Conservation (phyloP, 2,797 vertebrate genomes). For the Neosilurus hyrtlii region DNA sequence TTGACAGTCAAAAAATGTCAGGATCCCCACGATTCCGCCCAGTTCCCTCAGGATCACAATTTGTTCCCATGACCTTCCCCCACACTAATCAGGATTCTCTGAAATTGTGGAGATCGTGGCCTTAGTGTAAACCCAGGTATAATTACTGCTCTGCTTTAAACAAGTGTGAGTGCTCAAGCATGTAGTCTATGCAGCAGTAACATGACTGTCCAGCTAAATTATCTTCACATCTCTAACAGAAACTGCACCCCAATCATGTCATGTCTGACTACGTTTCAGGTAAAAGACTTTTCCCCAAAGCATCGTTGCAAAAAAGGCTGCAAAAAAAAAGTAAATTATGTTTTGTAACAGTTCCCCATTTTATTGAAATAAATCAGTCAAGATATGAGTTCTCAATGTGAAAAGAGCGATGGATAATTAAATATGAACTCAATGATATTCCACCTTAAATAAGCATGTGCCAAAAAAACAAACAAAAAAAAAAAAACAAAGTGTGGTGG, state of each 20-base stretch:
- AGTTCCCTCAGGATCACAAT: too few species aligned
- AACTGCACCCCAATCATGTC: background rate
- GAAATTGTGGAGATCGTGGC: too few species aligned
- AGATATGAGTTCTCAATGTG: constrained; percentile 88
- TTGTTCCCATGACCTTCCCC: too few species aligned
- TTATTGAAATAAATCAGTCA: constrained; percentile 98
- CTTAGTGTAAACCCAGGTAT: too few species aligned
- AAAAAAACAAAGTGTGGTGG: constrained; percentile 76
- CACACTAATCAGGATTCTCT: too few species aligned
- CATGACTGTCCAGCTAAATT: background rate
- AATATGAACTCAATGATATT: constrained; percentile 80
- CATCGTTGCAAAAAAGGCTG: background rate
- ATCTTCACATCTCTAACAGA: background rate
- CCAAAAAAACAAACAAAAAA: constrained; percentile 74
- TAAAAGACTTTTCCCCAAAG: too few species aligned
- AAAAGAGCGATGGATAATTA: constrained; percentile 80
- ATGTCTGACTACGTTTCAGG: background rate
- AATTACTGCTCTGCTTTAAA: too few species aligned
- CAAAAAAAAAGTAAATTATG: constrained; percentile 53
- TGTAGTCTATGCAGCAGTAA: background rate
- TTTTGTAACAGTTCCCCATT: constrained; percentile 91
- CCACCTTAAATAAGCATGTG: constrained; percentile 98
- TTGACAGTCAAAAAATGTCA: too few species aligned
- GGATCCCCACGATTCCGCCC: too few species aligned
- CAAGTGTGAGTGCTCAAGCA: background rate